phyloP scores from a whole-genome alignment of 1,140 invertebrate species.

The Leguminivora glycinivorella region DNA sequence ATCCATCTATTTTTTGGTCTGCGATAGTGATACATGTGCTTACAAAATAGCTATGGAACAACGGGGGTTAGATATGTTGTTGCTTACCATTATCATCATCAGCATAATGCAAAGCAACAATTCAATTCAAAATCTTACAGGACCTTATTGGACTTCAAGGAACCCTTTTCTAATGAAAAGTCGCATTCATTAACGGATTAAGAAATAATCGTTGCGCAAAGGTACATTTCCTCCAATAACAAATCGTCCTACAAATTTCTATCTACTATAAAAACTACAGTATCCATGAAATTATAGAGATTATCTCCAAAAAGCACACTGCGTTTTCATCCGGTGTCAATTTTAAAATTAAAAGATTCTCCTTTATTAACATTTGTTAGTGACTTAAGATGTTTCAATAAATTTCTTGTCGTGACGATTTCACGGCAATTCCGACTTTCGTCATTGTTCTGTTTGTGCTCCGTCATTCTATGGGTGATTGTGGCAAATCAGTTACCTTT shows the following conservation, averaged over 20 bases:
- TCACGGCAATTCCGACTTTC: conserved; percentile 22
- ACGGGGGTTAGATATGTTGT: no score
- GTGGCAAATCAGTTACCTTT: conserved; percentile 25
- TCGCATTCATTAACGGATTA: no score
- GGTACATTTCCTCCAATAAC: neutral
- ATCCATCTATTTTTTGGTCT: no score
- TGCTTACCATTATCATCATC: no score
- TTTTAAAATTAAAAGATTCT: neutral
- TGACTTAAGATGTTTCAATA: neutral
- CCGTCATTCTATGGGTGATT: conserved; percentile 14
- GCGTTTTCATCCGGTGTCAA: conserved; percentile 2
- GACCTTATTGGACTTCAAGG: no score
- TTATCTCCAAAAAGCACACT: neutral
- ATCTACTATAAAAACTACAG: neutral
- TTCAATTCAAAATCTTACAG: no score
- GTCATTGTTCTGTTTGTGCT: conserved; percentile 23
- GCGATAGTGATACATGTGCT: no score
- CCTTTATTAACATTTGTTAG: neutral
- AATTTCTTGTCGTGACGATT: conserved; percentile 11
- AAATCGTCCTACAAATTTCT: neutral
- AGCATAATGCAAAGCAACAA: no score
- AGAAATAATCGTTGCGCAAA: no score
- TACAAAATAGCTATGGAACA: no score
- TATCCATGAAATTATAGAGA: conserved; percentile 2
- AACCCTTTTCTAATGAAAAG: no score